Evolutionary conservation across 2,888 invertebrate species (phyloP), one percentile per base, ranked within the genome.

Genomic region (Brachyptera risi): DNA sequence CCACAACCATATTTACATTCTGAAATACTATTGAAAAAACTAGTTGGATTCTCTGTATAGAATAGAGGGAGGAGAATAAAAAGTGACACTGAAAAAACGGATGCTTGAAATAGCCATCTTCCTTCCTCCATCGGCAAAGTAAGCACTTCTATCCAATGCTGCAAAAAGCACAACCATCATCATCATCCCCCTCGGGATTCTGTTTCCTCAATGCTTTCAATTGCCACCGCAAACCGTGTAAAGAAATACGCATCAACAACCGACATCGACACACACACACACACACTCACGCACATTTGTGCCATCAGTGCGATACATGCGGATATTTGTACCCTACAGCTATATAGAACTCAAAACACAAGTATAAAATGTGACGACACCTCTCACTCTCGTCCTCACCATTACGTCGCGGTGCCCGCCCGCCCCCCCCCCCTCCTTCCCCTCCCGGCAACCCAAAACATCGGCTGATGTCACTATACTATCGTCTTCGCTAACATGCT

Each of bases 41-140:
- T n/a, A n/a, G n/a, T n/a, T n/a, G n/a, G n/a, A n/a, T n/a, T n/a
- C n/a, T n/a, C n/a, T 11, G 44, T n/a, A n/a, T n/a, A n/a, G n/a
- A n/a, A n/a, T n/a, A 44, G 44, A 11, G 44, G 21, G 44, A 11
- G 44, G 19, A 11, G 21, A 11, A 44, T 17, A 17, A 44, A 24
- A 7, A 37, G 2, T 21, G 21, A 17, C 60, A 42, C 44, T 21
- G 60, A 21, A 51, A 35, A n/a, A 42, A 40, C 61, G 61, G 61
- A 61, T 58, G 50, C 58, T 42, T 50, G 61, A 57, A 57, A 61
- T 50, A 58, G 61, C 58, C 61, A 58, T 61, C 50, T 50, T 51
- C 57, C 58, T 40, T 51, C 54, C 37, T 54, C 40, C 62, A 15
- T 11, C 17, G 58, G 54, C 58, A 58, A 51, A 58, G 62, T 59